phyloP scores from a whole-genome alignment of 2,113 vertebrate genomes.

The Corydoras sp. region DNA sequence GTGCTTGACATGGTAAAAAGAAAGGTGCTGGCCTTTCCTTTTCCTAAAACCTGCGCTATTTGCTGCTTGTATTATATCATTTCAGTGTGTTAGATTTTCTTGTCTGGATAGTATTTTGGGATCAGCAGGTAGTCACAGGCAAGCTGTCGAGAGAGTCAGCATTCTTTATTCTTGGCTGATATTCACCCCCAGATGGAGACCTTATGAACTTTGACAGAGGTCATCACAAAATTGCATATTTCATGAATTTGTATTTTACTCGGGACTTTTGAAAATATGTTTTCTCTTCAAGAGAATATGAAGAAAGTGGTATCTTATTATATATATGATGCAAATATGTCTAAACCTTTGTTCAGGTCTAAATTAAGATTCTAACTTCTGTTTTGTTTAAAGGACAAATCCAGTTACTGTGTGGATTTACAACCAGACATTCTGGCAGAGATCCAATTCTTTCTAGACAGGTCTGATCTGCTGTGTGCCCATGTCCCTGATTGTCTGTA shows the following conservation, averaged over 20 bases:
- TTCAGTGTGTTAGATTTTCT: slow-evolving; percentile 75
- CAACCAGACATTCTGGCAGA: slow-evolving; percentile 65
- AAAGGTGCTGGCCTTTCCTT: slow-evolving; percentile 34
- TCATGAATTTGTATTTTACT: slow-evolving; percentile 60
- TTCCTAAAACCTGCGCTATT: slow-evolving; percentile 78
- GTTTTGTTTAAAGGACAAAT: slow-evolving; percentile 6
- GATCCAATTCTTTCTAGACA: slow-evolving; percentile 64
- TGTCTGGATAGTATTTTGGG: slow-evolving; percentile 94
- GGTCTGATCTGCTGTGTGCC: slow-evolving; percentile 54
- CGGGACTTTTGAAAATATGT: not conserved
- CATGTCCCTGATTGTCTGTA: slow-evolving; percentile 46
- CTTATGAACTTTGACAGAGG: slow-evolving; percentile 88
- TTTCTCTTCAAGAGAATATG: slow-evolving; percentile 36
- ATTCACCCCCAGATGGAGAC: slow-evolving; percentile 90
- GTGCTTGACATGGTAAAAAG: too few relatives aligned
- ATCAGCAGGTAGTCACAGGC: slow-evolving; percentile 94
- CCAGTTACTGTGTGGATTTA: slow-evolving; percentile 43
- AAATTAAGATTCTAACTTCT: too few relatives aligned
- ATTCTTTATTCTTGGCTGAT: slow-evolving; percentile 74
- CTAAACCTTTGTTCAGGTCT: too few relatives aligned
- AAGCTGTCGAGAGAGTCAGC: slow-evolving; percentile 81
- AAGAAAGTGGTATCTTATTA: too few relatives aligned
- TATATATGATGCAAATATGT: too few relatives aligned
- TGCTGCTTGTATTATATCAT: slow-evolving; percentile 87
- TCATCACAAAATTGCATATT: slow-evolving; percentile 75